phyloP scores from a whole-genome alignment of 2,888 invertebrate species.

The Papilio gigon region DNA sequence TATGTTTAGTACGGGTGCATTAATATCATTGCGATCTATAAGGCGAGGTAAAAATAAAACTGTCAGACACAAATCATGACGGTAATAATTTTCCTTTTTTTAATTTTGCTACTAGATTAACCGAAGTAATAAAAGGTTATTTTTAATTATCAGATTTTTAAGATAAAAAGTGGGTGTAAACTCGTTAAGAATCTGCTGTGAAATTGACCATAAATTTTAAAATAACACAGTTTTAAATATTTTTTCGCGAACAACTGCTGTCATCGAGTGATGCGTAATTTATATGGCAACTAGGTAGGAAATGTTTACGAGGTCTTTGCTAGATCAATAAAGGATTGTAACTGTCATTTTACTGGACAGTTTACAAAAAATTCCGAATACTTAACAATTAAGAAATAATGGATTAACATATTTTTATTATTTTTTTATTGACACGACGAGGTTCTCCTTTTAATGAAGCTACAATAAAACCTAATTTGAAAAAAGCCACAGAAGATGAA shows the following conservation, averaged over 20 bases:
- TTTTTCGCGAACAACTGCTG: slow-evolving; percentile 7
- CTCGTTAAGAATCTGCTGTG: slow-evolving; percentile 18
- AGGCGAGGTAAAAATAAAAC: slow-evolving; percentile 8
- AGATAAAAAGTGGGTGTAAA: slow-evolving; percentile 23
- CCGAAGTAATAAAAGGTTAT: slow-evolving; percentile 9
- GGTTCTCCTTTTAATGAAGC: too few relatives aligned
- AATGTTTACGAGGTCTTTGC: background rate
- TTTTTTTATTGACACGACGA: too few relatives aligned
- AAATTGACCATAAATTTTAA: slow-evolving; percentile 7
- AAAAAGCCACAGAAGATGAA: too few relatives aligned
- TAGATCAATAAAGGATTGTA: too few relatives aligned
- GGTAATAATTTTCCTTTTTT: slow-evolving; percentile 15
- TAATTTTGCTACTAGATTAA: slow-evolving; percentile 24
- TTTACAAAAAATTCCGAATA: too few relatives aligned
- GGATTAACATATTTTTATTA: too few relatives aligned
- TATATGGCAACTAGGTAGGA: background rate
- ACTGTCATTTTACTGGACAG: too few relatives aligned
- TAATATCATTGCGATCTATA: background rate
- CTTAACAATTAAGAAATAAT: too few relatives aligned
- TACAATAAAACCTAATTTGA: too few relatives aligned
- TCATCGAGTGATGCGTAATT: slow-evolving; percentile 2
- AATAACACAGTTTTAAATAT: slow-evolving; percentile 6
- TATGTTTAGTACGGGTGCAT: background rate
- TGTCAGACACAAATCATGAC: slow-evolving; percentile 9
- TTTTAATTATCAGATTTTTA: slow-evolving; percentile 23